Conservation (phyloP, 2,888 invertebrate species). For the Pharmacophagus antenor region DNA sequence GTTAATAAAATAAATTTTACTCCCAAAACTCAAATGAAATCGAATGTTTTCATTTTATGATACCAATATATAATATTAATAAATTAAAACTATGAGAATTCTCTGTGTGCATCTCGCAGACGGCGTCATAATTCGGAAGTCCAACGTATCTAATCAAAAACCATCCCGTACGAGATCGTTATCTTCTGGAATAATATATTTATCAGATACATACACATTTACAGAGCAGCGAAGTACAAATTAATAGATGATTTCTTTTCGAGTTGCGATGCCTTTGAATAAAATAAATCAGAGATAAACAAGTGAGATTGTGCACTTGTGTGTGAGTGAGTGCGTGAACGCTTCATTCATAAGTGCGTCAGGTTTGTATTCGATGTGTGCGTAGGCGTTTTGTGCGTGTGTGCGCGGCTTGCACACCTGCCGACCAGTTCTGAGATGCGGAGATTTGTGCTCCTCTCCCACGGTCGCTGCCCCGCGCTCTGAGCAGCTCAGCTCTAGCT, state of each 20-base stretch:
- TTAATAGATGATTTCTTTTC: conserved; percentile 72
- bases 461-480: conserved; percentile 77
- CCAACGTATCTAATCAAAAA: conserved; percentile 38
- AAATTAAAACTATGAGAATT: neutral
- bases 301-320: conserved; percentile 61
- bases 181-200: conserved; percentile 71
- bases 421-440: conserved; percentile 81
- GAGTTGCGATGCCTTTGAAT: conserved; percentile 68
- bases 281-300: conserved; percentile 79
- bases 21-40: too few species aligned
- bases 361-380: conserved; percentile 50
- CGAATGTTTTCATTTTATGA: neutral
- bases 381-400: conserved; percentile 43
- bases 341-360: conserved; percentile 76
- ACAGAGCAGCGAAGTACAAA: conserved; percentile 65
- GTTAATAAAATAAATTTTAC: too few species aligned
- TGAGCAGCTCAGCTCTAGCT: conserved; percentile 71
- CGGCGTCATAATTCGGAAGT: conserved; percentile 23
- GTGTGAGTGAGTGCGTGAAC: conserved; percentile 40
- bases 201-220: conserved; percentile 64
- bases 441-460: conserved; percentile 80
- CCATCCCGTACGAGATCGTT: conserved; percentile 52
- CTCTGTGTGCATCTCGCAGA: neutral
- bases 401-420: conserved; percentile 67
- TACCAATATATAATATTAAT: neutral